phyloP scores from a whole-genome alignment of 1,140 invertebrate genomes.

The Pemphigus obesinymphae region DNA sequence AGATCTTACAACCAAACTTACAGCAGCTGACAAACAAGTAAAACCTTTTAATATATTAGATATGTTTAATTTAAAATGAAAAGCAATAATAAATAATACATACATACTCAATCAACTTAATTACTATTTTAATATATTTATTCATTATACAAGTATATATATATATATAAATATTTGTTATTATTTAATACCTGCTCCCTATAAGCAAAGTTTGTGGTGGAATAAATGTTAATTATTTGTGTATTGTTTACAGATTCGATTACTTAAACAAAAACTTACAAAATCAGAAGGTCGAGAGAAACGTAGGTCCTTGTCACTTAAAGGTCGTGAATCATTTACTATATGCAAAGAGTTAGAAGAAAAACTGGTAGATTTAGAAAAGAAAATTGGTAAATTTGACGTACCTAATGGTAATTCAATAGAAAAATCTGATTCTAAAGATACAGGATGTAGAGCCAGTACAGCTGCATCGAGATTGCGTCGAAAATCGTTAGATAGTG shows the following conservation, averaged over 20 bases:
- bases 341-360: constrained; percentile 77
- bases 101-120: too few relatives aligned
- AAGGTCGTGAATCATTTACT: constrained; percentile 71
- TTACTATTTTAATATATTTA: too few relatives aligned
- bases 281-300: constrained; percentile 73
- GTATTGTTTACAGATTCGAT: constrained; percentile 55
- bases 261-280: constrained; percentile 70
- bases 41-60: background rate
- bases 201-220: too few relatives aligned
- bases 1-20: constrained; percentile 75
- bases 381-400: constrained; percentile 66
- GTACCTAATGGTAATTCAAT: constrained; percentile 51
- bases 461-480: constrained; percentile 50
- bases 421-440: background rate
- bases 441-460: background rate
- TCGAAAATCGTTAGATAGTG: constrained; percentile 70
- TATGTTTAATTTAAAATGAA: too few relatives aligned
- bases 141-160: too few relatives aligned
- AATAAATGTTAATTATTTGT: background rate
- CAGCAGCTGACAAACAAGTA: constrained; percentile 71
- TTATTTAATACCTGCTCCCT: too few relatives aligned
- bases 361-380: constrained; percentile 72
- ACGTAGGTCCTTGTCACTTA: constrained; percentile 71
- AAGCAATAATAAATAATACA: too few relatives aligned
- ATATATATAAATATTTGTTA: background rate